Evolutionary conservation across 2,888 invertebrate genomes (phyloP).

Genomic region (Orchestes rusci): DNA sequence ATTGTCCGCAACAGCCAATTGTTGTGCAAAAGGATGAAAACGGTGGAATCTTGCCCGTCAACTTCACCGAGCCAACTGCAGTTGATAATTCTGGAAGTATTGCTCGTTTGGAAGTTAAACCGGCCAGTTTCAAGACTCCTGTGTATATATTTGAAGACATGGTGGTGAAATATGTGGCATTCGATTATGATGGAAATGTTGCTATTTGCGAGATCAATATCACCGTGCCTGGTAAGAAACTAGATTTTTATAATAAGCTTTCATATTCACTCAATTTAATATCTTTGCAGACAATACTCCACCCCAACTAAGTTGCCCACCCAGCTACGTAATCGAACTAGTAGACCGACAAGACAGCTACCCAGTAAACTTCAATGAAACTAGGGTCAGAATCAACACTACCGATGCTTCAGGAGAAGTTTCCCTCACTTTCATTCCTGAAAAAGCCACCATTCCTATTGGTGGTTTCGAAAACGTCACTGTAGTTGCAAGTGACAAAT

Average conservation of each 20-base stretch:
- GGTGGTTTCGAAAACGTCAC: slow-evolving; percentile 89
- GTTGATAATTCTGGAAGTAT: slow-evolving; percentile 94
- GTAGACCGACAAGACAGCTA: slow-evolving; percentile 87
- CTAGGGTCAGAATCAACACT: slow-evolving; percentile 73
- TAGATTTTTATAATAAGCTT: background rate
- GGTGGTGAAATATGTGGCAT: slow-evolving; percentile 91
- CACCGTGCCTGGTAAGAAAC: slow-evolving; percentile 64
- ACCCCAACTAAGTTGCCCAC: slow-evolving; percentile 83
- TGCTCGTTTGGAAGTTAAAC: slow-evolving; percentile 86
- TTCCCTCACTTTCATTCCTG: slow-evolving; percentile 72
- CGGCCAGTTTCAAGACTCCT: slow-evolving; percentile 84
- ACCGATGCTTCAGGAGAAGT: slow-evolving; percentile 87
- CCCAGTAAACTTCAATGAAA: slow-evolving; percentile 86
- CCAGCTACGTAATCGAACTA: slow-evolving; percentile 88
- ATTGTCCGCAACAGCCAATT: slow-evolving; percentile 90
- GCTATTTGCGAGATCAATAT: slow-evolving; percentile 96
- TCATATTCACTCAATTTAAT: too few species aligned
- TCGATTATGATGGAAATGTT: slow-evolving; percentile 95
- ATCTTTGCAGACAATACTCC: slow-evolving; percentile 69
- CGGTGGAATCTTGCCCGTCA: slow-evolving; percentile 83
- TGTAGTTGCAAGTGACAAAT: slow-evolving; percentile 79
- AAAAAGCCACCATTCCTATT: slow-evolving; percentile 75
- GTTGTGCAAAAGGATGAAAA: slow-evolving; percentile 81
- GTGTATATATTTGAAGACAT: slow-evolving; percentile 83
- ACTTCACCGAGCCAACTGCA: slow-evolving; percentile 89